Base-by-base conservation (phyloP, 2,888 invertebrate species). In the Melikaiella ostensackeni region DNA sequence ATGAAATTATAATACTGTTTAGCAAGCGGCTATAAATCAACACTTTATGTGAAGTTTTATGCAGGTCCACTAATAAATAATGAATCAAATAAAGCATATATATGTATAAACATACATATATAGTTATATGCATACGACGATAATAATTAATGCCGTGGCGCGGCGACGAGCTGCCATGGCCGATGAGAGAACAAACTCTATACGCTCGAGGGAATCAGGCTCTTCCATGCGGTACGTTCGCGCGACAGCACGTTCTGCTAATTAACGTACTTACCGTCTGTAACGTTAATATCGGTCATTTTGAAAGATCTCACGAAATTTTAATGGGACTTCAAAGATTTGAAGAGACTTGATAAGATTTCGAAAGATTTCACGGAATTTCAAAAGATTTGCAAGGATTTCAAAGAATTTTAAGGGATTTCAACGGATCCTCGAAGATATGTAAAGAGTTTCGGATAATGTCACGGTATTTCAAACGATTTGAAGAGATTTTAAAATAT, bases 191-290 rank as follows among this genome's bases (percentile, higher is more conserved):
- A 78, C 74, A 76, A 75, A 74, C 77, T 81, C 73, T 50, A n/a
- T 70, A 78, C 78, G 81, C 81, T 78, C 77, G 78, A 79, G 79
- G 79, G 77, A 81, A 78, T 78, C 81, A 75, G 42, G 75, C 79
- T 77, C 81, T 81, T 79, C 78, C 78, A 81, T 75, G 76, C 78
- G 75, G 79, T 55, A 77, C 75, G 76, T 78, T 77, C 77, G 75
- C 63, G 77, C 66, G 78, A 78, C 81, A 81, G 75, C 77, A 77
- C 75, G 75, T 75, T 46, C 76, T 76, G 74, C 80, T 81, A 81
- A 81, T 81, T 81, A 81, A 80, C 70, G 76, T 76, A 74, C 59
- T 79, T 64, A 57, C 77, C 73, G 57, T 66, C 64, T 59, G 74
- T 62, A 59, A 76, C 66, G 74, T 78, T 77, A 64, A 74, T 64